Evolutionary conservation across 2,797 vertebrate species (phyloP), one percentile per base, ranked within the genome.

Genomic region (Rhinatrema bivittatum): DNA sequence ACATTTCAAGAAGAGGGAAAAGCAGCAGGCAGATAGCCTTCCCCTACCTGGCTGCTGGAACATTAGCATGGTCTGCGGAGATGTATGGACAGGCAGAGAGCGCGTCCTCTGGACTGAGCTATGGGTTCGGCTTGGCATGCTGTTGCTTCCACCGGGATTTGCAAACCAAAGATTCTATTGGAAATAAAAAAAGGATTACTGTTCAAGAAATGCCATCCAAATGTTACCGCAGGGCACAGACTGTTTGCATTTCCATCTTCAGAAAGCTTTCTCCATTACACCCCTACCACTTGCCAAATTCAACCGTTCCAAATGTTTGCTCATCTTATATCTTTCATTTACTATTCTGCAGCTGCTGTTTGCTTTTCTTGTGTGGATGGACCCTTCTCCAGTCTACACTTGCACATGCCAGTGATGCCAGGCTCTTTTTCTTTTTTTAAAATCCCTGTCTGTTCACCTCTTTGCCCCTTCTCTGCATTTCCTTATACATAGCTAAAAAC

Each of bases 61-160:
- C 89, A 93, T 87, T 58, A 90, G 85, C 90, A 96, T 86, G 57
- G 86, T 94, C 69, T 91, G 93, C 3, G 94, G 91, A 23, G 71
- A 87, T 51, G 88, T 90, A 80, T 97, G 94, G 41, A 98, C 94
- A 0, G 95, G 95, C 60, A 98, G 84, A 0, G 95, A 98, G 45
- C 93, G 91, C 1, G 94, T 98, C 70, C 94, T 88, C 47, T 98
- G 94, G 36, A 98, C 94, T 0, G 93, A 94, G 79, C 93, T 94
- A 88, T 98, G 95, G 27, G 81, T 92, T 21, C 93, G 80, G 66
- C 93, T 96, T 26, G 95, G 94, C 91, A 97, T 94, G 68, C 93
- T 98, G 73, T 95, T 97, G 65, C 95, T 97, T 65, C 95, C 93
- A n/a, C 95, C 91, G 0, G 94, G 94, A 74, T 97, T 98, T 50